phyloP scores from a whole-genome alignment of 2,888 invertebrate genomes.

The Cremastinae sp. region DNA sequence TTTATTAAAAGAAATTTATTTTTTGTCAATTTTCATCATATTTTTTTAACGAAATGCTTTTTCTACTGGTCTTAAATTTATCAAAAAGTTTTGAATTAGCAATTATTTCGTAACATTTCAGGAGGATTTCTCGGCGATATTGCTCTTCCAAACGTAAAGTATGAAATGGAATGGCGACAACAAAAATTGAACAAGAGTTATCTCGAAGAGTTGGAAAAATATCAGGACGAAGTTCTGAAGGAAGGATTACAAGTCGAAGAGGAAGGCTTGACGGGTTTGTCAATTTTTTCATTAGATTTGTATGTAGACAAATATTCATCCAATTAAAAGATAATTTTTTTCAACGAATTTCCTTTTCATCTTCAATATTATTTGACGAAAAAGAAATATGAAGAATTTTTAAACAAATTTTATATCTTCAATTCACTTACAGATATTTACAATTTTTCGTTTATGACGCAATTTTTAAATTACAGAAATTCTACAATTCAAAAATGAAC shows the following conservation, averaged over 20 bases:
- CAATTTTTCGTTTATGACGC: slow-evolving; percentile 4
- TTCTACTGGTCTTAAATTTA: too few species aligned
- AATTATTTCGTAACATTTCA: slow-evolving; percentile 80
- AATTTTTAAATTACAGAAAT: slow-evolving; percentile 70
- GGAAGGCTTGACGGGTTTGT: slow-evolving; percentile 87
- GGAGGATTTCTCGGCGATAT: slow-evolving; percentile 92
- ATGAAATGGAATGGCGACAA: slow-evolving; percentile 81
- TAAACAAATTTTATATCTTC: too few species aligned
- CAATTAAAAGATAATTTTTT: too few species aligned
- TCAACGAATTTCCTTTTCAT: too few species aligned
- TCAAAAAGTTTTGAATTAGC: too few species aligned
- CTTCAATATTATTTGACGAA: too few species aligned
- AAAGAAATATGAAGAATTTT: too few species aligned
- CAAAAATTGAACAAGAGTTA: slow-evolving; percentile 85
- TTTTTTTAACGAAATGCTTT: too few species aligned
- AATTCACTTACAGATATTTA: background rate
- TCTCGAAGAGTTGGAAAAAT: slow-evolving; percentile 89
- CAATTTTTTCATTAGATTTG: background rate
- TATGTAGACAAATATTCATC: background rate
- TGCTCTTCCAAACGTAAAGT: slow-evolving; percentile 85
- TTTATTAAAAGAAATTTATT: too few species aligned
- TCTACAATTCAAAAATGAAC: slow-evolving; percentile 74
- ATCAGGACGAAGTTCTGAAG: slow-evolving; percentile 89
- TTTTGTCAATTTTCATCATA: too few species aligned
- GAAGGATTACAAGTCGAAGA: slow-evolving; percentile 93